phyloP scores from a whole-genome alignment of 2,797 vertebrate species.

The Heteromormyrus szaboi region DNA sequence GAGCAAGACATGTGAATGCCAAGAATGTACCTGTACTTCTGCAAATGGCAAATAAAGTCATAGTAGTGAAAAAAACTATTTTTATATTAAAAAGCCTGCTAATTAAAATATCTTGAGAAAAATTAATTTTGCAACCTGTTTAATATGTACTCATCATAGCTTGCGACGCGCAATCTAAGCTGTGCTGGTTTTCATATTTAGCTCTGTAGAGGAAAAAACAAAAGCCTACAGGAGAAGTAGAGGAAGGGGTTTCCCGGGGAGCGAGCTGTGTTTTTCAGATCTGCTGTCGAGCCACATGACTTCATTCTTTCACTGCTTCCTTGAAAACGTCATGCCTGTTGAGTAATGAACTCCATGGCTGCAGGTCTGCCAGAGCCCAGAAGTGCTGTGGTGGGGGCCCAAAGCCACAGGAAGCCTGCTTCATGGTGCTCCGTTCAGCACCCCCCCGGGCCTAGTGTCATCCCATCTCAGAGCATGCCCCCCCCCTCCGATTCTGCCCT shows the following conservation, averaged over 20 bases:
- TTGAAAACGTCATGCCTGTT: constrained; percentile 44
- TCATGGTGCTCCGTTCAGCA: not conserved
- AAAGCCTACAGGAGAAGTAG: not conserved
- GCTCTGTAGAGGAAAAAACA: no score
- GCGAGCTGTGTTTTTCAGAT: constrained; percentile 39
- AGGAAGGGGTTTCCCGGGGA: constrained; percentile 31
- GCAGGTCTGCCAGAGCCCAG: constrained; percentile 37
- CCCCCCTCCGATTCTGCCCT: constrained; percentile 12
- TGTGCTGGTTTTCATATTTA: not conserved
- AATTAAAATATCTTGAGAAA: not conserved
- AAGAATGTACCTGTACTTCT: not conserved
- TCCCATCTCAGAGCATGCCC: constrained; percentile 20
- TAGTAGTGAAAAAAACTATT: not conserved
- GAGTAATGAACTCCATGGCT: constrained; percentile 45
- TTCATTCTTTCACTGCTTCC: constrained; percentile 47
- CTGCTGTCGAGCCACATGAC: constrained; percentile 45
- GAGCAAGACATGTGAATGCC: not conserved
- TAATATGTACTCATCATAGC: not conserved
- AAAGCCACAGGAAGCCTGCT: constrained; percentile 40
- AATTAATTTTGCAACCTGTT: not conserved
- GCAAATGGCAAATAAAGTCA: not conserved
- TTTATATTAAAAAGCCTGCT: not conserved
- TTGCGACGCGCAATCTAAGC: not conserved
- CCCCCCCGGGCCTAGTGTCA: not conserved
- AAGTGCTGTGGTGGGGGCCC: constrained; percentile 48